Base-by-base conservation (phyloP, 2,888 invertebrate genomes). In the Bhutanitis thaidina region DNA sequence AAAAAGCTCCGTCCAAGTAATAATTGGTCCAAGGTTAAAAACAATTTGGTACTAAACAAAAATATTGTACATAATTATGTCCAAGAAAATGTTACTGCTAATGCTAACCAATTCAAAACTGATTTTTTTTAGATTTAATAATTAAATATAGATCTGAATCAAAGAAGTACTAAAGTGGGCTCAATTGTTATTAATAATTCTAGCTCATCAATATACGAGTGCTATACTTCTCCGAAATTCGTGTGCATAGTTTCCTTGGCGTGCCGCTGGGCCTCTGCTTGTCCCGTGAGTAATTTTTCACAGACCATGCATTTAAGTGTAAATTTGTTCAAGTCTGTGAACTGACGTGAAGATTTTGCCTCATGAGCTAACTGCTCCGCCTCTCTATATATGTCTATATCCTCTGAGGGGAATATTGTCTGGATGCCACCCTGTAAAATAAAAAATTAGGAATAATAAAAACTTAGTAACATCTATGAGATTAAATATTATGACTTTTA, bases 321-420 rank as follows among this genome's bases (percentile, higher is more conserved):
- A 67, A 98, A 97, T 69, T 95, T 95, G 70, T 95, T 92, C 4
- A 97, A 92, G 83, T 98, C 97, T 0, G 98, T 98, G 77, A 93
- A 98, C 80, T 98, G 97, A 55, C 96, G 91, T 56, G 96, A 95
- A 0, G 95, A 94, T 75, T 96, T 96, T 0, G 97, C 97, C 84
- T 98, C 97, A 48, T 91, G 90, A 0, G 97, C 97, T 43, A 98
- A 74, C 66, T 96, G 95, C 62, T 95, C 93, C 0, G 98, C 98
- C 80, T 96, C 94, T 47, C 91, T 86, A 56, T 96, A 91, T 13
- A 97, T 91, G 10, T 87, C 88, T 58, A 93, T 86, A 71, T 97
- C 95, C 62, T 93, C 92, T 0, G 93, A 90, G 0, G 94, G 93
- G 73, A 98, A 98, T 54, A 96, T 92, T 3, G 97, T 97, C 79